Evolutionary conservation across 2,113 vertebrate species (phyloP).

Genomic region (Drymodes brunneopygia): DNA sequence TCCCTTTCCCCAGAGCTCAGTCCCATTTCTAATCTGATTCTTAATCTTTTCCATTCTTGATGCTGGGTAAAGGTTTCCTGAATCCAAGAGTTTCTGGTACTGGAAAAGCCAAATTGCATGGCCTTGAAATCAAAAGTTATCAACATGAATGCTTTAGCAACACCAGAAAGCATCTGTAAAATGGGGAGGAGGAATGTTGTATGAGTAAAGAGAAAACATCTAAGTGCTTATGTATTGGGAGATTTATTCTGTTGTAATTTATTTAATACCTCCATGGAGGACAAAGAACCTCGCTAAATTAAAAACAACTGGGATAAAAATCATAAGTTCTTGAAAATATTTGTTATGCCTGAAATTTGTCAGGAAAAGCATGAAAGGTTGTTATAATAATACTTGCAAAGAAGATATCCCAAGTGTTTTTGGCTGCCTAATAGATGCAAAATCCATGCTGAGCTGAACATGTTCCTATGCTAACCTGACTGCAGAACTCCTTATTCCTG

Average conservation of each 20-base stretch:
- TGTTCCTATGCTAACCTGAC: neutral
- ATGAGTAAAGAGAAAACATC: neutral
- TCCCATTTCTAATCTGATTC: neutral
- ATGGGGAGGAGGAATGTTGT: neutral
- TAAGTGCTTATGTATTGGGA: neutral
- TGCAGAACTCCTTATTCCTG: slow-evolving; percentile 22
- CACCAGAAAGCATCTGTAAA: neutral
- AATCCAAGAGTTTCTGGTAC: neutral
- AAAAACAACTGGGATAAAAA: neutral
- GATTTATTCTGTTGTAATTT: neutral
- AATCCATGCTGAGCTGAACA: neutral
- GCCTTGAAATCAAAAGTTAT: neutral
- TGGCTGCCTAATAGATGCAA: neutral
- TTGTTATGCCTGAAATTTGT: neutral
- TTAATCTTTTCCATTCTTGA: neutral
- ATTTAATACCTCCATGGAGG: neutral
- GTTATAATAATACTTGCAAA: neutral
- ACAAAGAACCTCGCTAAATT: neutral
- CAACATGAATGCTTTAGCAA: neutral
- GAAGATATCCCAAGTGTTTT: neutral
- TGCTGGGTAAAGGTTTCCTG: neutral
- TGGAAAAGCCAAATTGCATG: neutral
- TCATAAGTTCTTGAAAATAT: neutral
- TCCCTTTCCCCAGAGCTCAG: neutral
- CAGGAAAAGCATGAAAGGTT: neutral